Evolutionary conservation across 2,797 vertebrate genomes (phyloP).

Genomic region (Melanotaenia trifasciata): DNA sequence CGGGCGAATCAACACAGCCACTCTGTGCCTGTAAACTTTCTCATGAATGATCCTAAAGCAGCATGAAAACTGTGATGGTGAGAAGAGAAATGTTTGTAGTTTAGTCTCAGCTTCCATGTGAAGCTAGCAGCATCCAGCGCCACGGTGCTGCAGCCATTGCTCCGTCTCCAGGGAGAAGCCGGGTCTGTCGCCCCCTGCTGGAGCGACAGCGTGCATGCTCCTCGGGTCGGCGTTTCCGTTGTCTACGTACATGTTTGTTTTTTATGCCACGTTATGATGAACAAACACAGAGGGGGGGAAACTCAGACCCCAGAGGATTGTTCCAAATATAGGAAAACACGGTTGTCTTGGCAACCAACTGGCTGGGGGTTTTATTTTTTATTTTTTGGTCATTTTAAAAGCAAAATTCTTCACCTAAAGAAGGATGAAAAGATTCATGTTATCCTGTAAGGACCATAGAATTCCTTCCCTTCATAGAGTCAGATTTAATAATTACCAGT

Average conservation of each 20-base stretch:
- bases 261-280: too few species aligned
- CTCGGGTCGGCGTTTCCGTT: too few species aligned
- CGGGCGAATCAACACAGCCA: slow-evolving; percentile 8
- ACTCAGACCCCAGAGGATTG: too few species aligned
- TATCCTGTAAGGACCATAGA: slow-evolving; percentile 23
- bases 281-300: too few species aligned
- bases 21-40: slow-evolving; percentile 30
- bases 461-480: neutral
- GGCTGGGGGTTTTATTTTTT: slow-evolving; percentile 64
- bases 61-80: slow-evolving; percentile 30
- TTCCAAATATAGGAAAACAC: slow-evolving; percentile 4
- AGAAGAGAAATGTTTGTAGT: slow-evolving; percentile 43
- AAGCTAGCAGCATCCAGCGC: too few species aligned
- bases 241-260: too few species aligned
- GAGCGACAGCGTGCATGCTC: neutral
- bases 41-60: slow-evolving; percentile 66
- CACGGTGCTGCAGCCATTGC: neutral
- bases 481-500: too few species aligned
- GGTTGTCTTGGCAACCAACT: slow-evolving; percentile 51
- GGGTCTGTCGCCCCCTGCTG: neutral
- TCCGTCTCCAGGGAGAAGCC: too few species aligned
- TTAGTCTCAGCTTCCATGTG: too few species aligned
- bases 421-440: neutral
- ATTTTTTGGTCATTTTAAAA: slow-evolving; percentile 5
- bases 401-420: neutral